Conservation (phyloP, 2,113 vertebrate species). For the Bostrychus sinensis region DNA sequence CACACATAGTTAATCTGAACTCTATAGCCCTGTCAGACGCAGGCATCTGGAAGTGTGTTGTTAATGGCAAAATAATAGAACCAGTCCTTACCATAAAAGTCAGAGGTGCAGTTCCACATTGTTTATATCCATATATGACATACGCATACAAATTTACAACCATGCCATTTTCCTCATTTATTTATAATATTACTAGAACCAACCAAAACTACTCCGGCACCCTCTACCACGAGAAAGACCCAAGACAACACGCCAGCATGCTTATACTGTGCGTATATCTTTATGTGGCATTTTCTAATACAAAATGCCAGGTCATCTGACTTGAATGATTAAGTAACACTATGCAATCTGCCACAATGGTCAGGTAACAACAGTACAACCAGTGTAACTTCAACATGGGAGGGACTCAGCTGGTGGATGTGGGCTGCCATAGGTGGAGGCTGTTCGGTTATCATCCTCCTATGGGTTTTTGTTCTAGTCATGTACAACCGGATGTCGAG, state of each 20-base stretch:
- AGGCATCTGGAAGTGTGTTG: slow-evolving; percentile 54
- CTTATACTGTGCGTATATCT: fast-evolving
- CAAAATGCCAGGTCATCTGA: too few species aligned
- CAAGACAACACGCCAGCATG: fast-evolving
- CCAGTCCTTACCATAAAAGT: slow-evolving; percentile 5
- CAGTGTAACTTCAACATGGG: neutral
- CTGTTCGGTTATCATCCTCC: slow-evolving; percentile 47
- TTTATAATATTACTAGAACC: slow-evolving; percentile 5
- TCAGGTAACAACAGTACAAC: neutral
- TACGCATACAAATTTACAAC: neutral
- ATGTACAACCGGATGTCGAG: slow-evolving; percentile 47
- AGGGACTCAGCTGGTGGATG: slow-evolving; percentile 60
- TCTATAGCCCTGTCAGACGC: neutral
- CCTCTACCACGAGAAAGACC: fast-evolving
- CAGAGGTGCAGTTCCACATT: slow-evolving; percentile 42
- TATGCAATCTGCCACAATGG: too few species aligned
- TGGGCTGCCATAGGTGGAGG: slow-evolving; percentile 56
- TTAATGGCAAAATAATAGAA: fast-evolving
- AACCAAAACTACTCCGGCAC: neutral
- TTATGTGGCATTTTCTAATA: neutral
- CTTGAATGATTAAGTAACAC: too few species aligned
- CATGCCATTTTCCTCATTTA: neutral
- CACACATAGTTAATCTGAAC: neutral
- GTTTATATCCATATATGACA: neutral
- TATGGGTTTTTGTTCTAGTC: slow-evolving; percentile 35